Conservation (phyloP, 1,140 invertebrate genomes). For the Drosophila nikananu region DNA sequence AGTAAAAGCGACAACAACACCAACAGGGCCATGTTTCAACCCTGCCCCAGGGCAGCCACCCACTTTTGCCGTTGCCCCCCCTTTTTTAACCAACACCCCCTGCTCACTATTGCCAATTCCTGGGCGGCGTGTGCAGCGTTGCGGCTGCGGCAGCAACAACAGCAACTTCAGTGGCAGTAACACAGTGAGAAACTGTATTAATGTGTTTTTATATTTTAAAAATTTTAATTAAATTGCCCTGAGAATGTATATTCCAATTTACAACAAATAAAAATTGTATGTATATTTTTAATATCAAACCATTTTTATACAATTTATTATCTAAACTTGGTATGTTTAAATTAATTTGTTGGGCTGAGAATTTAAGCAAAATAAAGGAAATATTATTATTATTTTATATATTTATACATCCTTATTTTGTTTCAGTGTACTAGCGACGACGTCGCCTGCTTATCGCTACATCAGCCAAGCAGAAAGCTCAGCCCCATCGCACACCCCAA, state of each 20-base stretch:
- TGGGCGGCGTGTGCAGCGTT: conserved; percentile 70
- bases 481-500: conserved; percentile 33
- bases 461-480: conserved; percentile 82
- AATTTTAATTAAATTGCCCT: too few species aligned
- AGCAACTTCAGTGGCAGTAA: conserved; percentile 30
- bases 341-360: too few species aligned
- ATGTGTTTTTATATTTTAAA: neutral
- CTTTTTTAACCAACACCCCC: conserved; percentile 1
- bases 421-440: conserved; percentile 19
- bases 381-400: too few species aligned
- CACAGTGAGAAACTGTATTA: neutral
- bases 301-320: too few species aligned
- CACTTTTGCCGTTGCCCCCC: conserved; percentile 1
- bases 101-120: neutral
- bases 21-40: conserved; percentile 65
- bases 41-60: conserved; percentile 50
- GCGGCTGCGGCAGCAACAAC: conserved; percentile 62
- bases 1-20: conserved; percentile 33
- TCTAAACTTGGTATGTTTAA: too few species aligned
- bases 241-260: too few species aligned
- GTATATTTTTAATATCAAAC: too few species aligned
- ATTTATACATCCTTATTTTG: too few species aligned
- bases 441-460: conserved; percentile 76
- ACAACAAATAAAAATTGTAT: too few species aligned
- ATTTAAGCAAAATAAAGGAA: too few species aligned